These are phyloP conservation scores for Lethrus apterus DNA, from an alignment of 1,140 invertebrate species.

Conservation along the genomic window DNA sequence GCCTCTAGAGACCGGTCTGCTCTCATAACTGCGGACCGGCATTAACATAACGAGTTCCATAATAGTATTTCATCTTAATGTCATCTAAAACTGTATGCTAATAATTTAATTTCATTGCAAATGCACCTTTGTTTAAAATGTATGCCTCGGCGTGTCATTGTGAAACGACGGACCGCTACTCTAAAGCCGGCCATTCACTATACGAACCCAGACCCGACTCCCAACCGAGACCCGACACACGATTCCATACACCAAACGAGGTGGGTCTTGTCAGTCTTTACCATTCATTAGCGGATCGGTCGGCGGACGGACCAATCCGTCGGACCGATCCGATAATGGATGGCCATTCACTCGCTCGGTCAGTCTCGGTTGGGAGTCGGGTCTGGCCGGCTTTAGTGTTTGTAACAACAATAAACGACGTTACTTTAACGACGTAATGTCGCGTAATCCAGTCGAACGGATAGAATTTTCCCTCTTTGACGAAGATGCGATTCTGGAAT, in stretches of 20 bases:
- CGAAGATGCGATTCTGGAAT: no score
- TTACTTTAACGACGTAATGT: conserved; percentile 10
- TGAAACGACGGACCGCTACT: not conserved
- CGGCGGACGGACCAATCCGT: no score
- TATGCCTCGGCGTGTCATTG: conserved; percentile 23
- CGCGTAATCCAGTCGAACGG: conserved; percentile 3
- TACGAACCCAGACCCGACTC: not conserved
- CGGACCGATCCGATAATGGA: no score
- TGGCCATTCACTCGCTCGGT: not conserved
- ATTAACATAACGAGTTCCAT: conserved; percentile 41
- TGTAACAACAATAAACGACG: no score
- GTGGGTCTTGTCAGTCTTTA: no score
- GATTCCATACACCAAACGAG: no score
- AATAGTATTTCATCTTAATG: conserved; percentile 40
- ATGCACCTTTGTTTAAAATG: conserved; percentile 35
- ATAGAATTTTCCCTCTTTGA: no score
- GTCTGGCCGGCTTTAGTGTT: no score
- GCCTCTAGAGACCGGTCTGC: conserved; percentile 27
- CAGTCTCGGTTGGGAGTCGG: conserved; percentile 3
- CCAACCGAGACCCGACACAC: no score
- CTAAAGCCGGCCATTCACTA: not conserved
- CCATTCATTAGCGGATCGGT: no score
- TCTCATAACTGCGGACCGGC: conserved; percentile 28
- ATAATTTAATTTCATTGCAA: conserved; percentile 38
- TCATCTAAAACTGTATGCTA: conserved; percentile 42